Percentiles rank a stretch among this genome's conserved stretches.
phyloP scores from a whole-genome alignment of 2,797 vertebrate species.

The Rhinophrynus dorsalis region DNA sequence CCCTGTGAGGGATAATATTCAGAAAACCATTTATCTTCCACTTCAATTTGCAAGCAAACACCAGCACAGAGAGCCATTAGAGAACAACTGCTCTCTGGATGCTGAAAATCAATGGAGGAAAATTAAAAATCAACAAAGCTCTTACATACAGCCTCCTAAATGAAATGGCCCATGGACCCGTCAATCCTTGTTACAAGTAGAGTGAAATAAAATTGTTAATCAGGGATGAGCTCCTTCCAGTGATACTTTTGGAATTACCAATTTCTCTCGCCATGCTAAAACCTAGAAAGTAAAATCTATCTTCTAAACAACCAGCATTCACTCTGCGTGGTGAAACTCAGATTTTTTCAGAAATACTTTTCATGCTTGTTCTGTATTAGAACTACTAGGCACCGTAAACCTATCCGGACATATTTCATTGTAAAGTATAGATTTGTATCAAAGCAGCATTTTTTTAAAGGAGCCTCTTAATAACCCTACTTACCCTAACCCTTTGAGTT shows the following conservation, averaged over 20 bases:
- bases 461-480: too few relatives aligned
- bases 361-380: too few relatives aligned
- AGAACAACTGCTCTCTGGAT: slow-evolving; percentile 65
- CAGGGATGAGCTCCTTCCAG: slow-evolving; percentile 52
- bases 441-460: too few relatives aligned
- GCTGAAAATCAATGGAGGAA: slow-evolving; percentile 66
- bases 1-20: slow-evolving; percentile 59
- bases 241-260: slow-evolving; percentile 45
- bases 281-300: background rate
- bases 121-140: slow-evolving; percentile 71
- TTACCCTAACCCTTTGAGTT: too few relatives aligned
- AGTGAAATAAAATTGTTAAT: slow-evolving; percentile 64
- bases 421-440: too few relatives aligned
- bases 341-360: background rate
- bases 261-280: background rate
- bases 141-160: slow-evolving; percentile 59
- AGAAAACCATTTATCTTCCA: slow-evolving; percentile 63
- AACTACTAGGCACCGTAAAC: too few relatives aligned
- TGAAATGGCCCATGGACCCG: slow-evolving; percentile 60
- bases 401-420: too few relatives aligned
- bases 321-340: background rate
- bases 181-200: slow-evolving; percentile 59
- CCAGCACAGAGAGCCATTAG: slow-evolving; percentile 61
- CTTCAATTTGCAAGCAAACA: slow-evolving; percentile 65
- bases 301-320: background rate